A percentile compares a stretch with the other conserved stretches of the same genome.
These are phyloP conservation scores for Thalassaphorura encarpata DNA, from an alignment of 1,140 invertebrate genomes.

Conservation along the genomic window DNA sequence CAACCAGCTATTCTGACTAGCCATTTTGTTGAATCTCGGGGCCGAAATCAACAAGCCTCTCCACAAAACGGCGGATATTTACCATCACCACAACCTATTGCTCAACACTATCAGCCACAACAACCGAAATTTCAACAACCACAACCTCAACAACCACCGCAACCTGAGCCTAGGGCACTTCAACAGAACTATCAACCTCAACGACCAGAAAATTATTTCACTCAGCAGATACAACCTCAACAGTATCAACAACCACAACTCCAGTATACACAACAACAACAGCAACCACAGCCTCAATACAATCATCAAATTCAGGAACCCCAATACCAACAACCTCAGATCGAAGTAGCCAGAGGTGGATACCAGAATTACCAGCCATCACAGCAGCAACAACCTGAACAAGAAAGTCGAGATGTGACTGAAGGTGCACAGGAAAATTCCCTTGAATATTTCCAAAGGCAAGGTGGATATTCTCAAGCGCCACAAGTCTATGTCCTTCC, in stretches of 20 bases:
- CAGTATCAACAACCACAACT: not conserved
- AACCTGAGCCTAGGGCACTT: too few species aligned
- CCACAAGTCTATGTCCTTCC: too few species aligned
- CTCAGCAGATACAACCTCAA: not conserved
- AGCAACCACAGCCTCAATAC: not conserved
- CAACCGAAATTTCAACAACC: conserved; percentile 1
- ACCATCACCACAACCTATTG: not conserved
- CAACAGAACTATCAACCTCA: not conserved
- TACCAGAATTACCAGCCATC: not conserved
- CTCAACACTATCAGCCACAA: conserved; percentile 1
- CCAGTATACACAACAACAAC: not conserved
- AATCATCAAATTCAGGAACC: not conserved
- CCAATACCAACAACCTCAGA: not conserved
- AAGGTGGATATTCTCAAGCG: too few species aligned
- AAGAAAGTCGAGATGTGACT: too few species aligned
- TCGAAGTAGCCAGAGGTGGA: not conserved
- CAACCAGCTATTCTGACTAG: conserved; percentile 26
- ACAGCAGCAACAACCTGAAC: too few species aligned
- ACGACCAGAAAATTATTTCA: not conserved
- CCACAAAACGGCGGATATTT: not conserved
- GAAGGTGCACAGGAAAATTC: too few species aligned
- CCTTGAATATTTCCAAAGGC: too few species aligned
- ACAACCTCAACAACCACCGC: not conserved
- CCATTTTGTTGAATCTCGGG: conserved; percentile 24
- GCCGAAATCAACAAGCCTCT: not conserved